Conservation (phyloP, 2,888 invertebrate species). For the Chydorus sphaericus region DNA sequence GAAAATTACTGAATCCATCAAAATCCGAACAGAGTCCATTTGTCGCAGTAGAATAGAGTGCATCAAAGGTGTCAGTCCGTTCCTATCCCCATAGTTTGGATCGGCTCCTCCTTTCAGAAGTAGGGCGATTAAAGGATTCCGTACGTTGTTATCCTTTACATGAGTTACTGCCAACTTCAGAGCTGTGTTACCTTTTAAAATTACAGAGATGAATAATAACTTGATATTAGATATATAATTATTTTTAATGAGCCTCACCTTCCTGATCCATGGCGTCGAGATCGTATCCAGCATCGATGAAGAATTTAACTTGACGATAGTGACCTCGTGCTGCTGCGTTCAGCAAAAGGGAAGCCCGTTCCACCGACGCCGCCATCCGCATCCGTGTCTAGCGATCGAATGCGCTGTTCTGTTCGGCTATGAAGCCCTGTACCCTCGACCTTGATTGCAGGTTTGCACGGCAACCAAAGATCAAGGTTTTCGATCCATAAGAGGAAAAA, state of each 20-base stretch:
- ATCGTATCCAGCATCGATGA: background rate
- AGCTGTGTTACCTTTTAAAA: background rate
- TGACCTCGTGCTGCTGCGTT: background rate
- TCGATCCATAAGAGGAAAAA: too few relatives aligned
- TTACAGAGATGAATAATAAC: too few relatives aligned
- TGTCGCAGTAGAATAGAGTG: background rate
- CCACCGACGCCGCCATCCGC: background rate
- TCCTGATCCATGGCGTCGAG: background rate
- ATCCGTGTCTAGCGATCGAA: background rate
- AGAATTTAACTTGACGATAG: conserved; percentile 1
- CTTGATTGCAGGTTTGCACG: background rate
- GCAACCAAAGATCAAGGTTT: too few relatives aligned
- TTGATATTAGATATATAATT: too few relatives aligned
- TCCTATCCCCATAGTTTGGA: background rate
- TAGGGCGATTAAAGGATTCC: background rate
- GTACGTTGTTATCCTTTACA: background rate
- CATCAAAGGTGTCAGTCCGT: background rate
- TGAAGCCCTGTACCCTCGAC: background rate
- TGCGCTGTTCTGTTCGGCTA: too few relatives aligned
- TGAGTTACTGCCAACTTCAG: background rate
- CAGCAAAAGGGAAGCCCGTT: background rate
- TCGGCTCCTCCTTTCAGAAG: background rate
- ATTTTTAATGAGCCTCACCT: background rate
- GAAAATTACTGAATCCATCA: background rate
- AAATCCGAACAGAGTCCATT: background rate